Percentiles rank a stretch among this genome's conserved stretches.
Conservation (phyloP, 2,888 invertebrate species). For the Microctonus hyperodae region DNA sequence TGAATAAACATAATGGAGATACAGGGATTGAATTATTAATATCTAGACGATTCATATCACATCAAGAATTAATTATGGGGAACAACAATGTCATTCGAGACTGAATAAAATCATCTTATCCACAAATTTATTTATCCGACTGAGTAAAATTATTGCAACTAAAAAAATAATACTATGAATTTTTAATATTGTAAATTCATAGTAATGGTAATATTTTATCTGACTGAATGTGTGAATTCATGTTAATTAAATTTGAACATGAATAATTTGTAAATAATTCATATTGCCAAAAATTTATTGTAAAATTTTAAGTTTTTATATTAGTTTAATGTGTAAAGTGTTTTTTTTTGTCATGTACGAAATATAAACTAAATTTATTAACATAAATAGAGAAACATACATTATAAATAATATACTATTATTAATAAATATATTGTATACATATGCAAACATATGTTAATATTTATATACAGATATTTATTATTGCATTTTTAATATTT, state of each 20-base stretch:
- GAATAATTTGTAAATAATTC: conserved; percentile 16
- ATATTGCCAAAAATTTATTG: not conserved
- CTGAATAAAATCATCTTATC: conserved; percentile 23
- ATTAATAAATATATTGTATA: conserved; percentile 40
- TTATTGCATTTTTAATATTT: conserved; percentile 63
- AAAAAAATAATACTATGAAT: too few relatives aligned
- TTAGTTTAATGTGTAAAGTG: conserved; percentile 3
- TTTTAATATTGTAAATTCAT: too few relatives aligned
- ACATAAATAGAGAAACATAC: not conserved
- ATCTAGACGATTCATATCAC: conserved; percentile 53
- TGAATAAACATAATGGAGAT: conserved; percentile 34
- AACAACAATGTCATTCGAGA: conserved; percentile 27
- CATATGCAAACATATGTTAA: conserved; percentile 27
- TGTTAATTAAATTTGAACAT: not conserved
- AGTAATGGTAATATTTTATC: not conserved
- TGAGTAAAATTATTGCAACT: too few relatives aligned
- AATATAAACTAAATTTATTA: not conserved
- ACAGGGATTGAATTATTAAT: conserved; percentile 60
- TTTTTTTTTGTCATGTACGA: conserved; percentile 8
- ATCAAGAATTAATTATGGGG: conserved; percentile 22
- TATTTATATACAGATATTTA: conserved; percentile 53
- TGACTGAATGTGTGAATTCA: not conserved
- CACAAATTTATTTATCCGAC: conserved; percentile 21
- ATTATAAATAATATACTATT: conserved; percentile 42
- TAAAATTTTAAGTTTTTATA: not conserved